A percentile compares a stretch with the other conserved stretches of the same genome.
phyloP scores from a whole-genome alignment of 1,140 invertebrate species.

The Oedothorax gibbosus region DNA sequence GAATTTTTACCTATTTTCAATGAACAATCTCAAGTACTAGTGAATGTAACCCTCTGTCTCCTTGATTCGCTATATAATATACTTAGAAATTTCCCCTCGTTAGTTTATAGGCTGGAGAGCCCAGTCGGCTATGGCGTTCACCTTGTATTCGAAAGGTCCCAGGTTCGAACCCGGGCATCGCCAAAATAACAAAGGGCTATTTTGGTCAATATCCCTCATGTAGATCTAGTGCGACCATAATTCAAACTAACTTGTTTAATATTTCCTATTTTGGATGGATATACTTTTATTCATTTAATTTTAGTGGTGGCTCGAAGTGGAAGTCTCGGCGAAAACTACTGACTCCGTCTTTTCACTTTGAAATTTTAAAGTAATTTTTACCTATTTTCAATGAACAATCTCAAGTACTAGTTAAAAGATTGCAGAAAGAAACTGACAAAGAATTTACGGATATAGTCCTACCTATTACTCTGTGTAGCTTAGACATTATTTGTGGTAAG shows the following conservation, averaged over 20 bases:
- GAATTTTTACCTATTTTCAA: slow-evolving; percentile 74
- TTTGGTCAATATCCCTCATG: too few relatives aligned
- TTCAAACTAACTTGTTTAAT: neutral
- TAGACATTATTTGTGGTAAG: slow-evolving; percentile 62
- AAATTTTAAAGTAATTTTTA: slow-evolving; percentile 75
- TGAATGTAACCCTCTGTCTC: too few relatives aligned
- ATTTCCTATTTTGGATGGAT: neutral
- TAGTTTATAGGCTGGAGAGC: too few relatives aligned
- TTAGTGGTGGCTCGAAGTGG: slow-evolving; percentile 77
- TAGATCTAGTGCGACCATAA: too few relatives aligned
- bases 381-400: slow-evolving; percentile 73
- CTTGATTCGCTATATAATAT: too few relatives aligned
- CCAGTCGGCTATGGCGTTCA: too few relatives aligned
- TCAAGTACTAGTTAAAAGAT: slow-evolving; percentile 74
- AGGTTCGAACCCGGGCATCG: too few relatives aligned
- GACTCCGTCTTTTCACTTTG: slow-evolving; percentile 78
- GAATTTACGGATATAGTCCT: slow-evolving; percentile 40
- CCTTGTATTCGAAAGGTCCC: too few relatives aligned
- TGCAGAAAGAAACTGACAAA: slow-evolving; percentile 70
- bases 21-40: slow-evolving; percentile 73
- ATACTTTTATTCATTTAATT: slow-evolving; percentile 69
- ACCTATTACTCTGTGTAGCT: slow-evolving; percentile 41
- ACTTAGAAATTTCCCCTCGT: too few relatives aligned
- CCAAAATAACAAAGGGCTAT: too few relatives aligned
- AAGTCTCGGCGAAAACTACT: slow-evolving; percentile 74